Percentiles rank a stretch among this genome's conserved stretches.
phyloP scores from a whole-genome alignment of 23 tunicate genomes.

The Ciona savignyi region DNA sequence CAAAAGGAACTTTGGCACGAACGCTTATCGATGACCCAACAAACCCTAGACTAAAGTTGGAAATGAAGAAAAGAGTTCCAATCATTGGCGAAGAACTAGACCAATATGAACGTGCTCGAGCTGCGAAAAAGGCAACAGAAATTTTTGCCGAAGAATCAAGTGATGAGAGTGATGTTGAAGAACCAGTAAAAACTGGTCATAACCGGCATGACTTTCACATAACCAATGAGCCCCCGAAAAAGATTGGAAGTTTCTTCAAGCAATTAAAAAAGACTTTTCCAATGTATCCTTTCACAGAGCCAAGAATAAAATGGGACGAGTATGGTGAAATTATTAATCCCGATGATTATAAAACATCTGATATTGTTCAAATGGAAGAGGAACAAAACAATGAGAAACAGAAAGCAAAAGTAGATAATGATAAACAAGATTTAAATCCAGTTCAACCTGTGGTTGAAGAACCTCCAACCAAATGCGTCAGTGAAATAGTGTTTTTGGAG shows the following conservation, averaged over 20 bases:
- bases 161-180: constrained; percentile 86
- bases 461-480: constrained; percentile 86
- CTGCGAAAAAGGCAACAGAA: constrained; percentile 52
- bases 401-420: constrained; percentile 17
- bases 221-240: constrained; percentile 48
- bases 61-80: constrained; percentile 71
- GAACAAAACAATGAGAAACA: constrained; percentile 17
- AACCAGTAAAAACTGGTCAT: constrained; percentile 24
- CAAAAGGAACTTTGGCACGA: constrained; percentile 76
- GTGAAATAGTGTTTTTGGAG: constrained; percentile 26
- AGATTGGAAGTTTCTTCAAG: constrained; percentile 86
- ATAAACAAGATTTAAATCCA: neutral
- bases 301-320: constrained; percentile 91
- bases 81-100: constrained; percentile 89
- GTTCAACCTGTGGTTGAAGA: constrained; percentile 33
- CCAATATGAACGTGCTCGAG: constrained; percentile 57
- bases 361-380: constrained; percentile 43
- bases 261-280: constrained; percentile 70
- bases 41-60: constrained; percentile 27
- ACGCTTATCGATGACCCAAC: constrained; percentile 62
- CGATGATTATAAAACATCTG: constrained; percentile 60
- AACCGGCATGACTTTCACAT: constrained; percentile 59
- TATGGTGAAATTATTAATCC: constrained; percentile 95
- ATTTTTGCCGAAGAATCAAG: constrained; percentile 59
- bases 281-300: constrained; percentile 79